Conservation (phyloP, 2,888 invertebrate genomes). For the Aplocera efformata region DNA sequence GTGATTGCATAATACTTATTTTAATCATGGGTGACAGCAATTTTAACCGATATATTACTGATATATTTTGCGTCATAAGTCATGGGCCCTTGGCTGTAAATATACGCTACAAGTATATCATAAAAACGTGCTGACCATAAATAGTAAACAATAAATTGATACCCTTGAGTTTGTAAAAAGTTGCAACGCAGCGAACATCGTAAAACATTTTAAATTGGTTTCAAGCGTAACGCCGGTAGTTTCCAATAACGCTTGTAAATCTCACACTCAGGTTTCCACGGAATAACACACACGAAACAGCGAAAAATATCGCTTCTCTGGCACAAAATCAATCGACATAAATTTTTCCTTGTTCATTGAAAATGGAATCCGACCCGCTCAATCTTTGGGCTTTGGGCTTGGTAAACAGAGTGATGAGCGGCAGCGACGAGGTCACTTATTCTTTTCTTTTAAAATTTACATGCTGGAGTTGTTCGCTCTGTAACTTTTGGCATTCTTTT, state of each 20-base stretch:
- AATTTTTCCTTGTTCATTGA: constrained; percentile 35
- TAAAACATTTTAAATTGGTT: constrained; percentile 21
- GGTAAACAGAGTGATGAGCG: neutral
- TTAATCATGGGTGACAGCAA: too few species aligned
- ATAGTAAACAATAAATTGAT: constrained; percentile 1
- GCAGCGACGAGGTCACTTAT: too few species aligned
- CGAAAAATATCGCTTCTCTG: constrained; percentile 32
- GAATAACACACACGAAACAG: constrained; percentile 26
- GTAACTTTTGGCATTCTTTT: too few species aligned
- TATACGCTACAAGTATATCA: too few species aligned
- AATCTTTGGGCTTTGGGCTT: constrained; percentile 26
- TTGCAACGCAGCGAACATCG: constrained; percentile 19
- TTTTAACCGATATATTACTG: too few species aligned
- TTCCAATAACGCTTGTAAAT: constrained; percentile 23
- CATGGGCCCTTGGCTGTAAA: too few species aligned
- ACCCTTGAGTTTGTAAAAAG: constrained; percentile 2
- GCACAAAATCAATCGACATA: constrained; percentile 41
- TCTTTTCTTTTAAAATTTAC: too few species aligned
- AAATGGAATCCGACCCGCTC: constrained; percentile 36
- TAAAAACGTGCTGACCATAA: too few species aligned
- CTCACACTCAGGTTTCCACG: constrained; percentile 15
- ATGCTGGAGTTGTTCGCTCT: too few species aligned
- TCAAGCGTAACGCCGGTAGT: constrained; percentile 18
- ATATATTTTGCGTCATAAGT: neutral
- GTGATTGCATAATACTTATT: too few species aligned